Conservation (phyloP, 2,113 vertebrate species). For the Mungos mungo region DNA sequence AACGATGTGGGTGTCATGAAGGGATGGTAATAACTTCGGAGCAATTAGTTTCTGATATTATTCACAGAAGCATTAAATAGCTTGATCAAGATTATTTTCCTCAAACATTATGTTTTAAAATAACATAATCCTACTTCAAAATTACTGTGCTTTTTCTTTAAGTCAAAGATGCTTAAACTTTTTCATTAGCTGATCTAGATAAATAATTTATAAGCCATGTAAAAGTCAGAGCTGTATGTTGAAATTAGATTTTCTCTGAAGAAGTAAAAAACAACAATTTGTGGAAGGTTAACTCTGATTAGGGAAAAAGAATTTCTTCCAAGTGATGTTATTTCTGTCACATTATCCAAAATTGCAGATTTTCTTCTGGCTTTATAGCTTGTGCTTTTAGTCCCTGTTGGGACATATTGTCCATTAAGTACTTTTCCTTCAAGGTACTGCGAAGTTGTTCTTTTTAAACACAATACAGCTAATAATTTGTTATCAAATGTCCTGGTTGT, state of each 20-base stretch:
- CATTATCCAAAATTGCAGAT: conserved; percentile 19
- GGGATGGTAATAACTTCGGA: background rate
- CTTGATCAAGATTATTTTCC: background rate
- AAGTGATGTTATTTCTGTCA: conserved; percentile 22
- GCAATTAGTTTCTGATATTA: background rate
- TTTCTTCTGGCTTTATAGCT: background rate
- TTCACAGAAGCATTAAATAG: background rate
- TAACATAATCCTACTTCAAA: background rate
- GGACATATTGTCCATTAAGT: background rate
- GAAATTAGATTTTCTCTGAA: conserved; percentile 41
- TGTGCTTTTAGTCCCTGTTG: background rate
- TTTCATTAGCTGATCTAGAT: conserved; percentile 5
- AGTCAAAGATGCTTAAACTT: background rate
- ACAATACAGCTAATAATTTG: conserved; percentile 42
- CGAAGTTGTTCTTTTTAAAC: background rate
- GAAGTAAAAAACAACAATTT: background rate
- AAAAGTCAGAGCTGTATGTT: background rate
- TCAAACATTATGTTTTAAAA: conserved; percentile 32
- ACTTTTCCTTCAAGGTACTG: background rate
- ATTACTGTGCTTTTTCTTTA: background rate
- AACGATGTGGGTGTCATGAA: background rate
- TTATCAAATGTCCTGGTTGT: conserved; percentile 6
- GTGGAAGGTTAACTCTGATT: conserved; percentile 29
- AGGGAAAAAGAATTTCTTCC: background rate
- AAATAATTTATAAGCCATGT: conserved; percentile 23